Conservation (phyloP, 2,888 invertebrate species). For the Dioctria linearis region DNA sequence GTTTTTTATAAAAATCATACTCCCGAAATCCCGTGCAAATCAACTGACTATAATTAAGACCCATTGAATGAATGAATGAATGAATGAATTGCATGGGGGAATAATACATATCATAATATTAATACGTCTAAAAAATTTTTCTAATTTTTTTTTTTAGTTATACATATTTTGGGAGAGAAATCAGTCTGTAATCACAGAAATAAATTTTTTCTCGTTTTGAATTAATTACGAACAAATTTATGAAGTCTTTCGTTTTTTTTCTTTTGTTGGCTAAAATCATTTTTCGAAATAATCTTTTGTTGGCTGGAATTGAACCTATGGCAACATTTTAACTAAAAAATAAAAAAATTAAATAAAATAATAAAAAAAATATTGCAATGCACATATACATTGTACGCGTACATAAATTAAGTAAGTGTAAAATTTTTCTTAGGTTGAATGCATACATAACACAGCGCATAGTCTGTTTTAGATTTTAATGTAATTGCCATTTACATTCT, state of each 20-base stretch:
- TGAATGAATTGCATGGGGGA: background rate
- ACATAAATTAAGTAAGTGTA: too few species aligned
- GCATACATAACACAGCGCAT: too few species aligned
- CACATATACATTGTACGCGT: too few species aligned
- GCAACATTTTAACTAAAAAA: slow-evolving; percentile 25
- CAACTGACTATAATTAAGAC: too few species aligned
- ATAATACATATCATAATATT: background rate
- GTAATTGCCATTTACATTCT: too few species aligned
- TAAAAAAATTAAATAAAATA: background rate
- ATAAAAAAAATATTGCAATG: too few species aligned
- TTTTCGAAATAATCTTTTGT: slow-evolving; percentile 8
- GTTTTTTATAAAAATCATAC: too few species aligned
- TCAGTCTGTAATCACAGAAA: slow-evolving; percentile 48
- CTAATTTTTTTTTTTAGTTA: slow-evolving; percentile 16
- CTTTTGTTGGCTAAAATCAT: slow-evolving; percentile 19
- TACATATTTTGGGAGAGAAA: slow-evolving; percentile 30
- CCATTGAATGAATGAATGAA: too few species aligned
- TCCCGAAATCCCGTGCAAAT: too few species aligned
- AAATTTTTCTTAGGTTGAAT: too few species aligned
- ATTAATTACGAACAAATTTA: slow-evolving; percentile 19
- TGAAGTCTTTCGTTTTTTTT: slow-evolving; percentile 25
- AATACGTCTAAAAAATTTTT: slow-evolving; percentile 31
- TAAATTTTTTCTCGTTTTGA: slow-evolving; percentile 12
- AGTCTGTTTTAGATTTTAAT: too few species aligned
- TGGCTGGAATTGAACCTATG: slow-evolving; percentile 30